phyloP scores from a whole-genome alignment of 2,113 vertebrate species.

The Gopherus evgoodei region DNA sequence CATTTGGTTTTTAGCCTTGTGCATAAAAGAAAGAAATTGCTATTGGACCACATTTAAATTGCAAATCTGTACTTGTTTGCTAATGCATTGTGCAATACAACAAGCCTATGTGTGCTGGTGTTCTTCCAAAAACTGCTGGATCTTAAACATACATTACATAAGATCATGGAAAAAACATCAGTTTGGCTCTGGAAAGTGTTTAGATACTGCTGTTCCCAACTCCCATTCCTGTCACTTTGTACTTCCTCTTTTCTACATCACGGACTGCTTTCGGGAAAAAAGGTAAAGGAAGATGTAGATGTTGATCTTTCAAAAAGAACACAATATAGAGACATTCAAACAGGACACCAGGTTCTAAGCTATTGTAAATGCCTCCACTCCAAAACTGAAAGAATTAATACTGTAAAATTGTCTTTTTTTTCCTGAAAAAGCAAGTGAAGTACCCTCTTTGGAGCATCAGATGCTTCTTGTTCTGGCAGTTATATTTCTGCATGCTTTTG shows the following conservation, averaged over 20 bases:
- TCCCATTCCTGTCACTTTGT: background rate
- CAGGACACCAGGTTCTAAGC: background rate
- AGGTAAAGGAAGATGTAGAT: background rate
- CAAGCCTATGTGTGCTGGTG: background rate
- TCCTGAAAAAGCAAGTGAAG: background rate
- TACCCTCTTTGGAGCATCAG: background rate
- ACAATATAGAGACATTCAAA: background rate
- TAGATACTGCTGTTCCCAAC: background rate
- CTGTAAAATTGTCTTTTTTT: background rate
- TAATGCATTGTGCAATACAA: background rate
- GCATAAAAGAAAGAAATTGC: background rate
- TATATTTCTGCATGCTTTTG: background rate
- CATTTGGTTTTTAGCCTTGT: background rate
- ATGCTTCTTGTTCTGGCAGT: background rate
- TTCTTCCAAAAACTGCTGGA: background rate
- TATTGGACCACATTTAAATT: background rate
- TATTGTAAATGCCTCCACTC: background rate
- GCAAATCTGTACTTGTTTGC: background rate
- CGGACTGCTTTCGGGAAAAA: background rate
- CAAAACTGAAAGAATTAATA: background rate
- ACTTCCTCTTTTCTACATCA: constrained; percentile 28
- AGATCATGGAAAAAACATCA: constrained; percentile 49
- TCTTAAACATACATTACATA: background rate
- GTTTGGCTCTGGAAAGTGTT: constrained; percentile 63
- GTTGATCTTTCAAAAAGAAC: background rate